phyloP scores from a whole-genome alignment of 2,113 vertebrate species.

The Alaudala cheleensis region DNA sequence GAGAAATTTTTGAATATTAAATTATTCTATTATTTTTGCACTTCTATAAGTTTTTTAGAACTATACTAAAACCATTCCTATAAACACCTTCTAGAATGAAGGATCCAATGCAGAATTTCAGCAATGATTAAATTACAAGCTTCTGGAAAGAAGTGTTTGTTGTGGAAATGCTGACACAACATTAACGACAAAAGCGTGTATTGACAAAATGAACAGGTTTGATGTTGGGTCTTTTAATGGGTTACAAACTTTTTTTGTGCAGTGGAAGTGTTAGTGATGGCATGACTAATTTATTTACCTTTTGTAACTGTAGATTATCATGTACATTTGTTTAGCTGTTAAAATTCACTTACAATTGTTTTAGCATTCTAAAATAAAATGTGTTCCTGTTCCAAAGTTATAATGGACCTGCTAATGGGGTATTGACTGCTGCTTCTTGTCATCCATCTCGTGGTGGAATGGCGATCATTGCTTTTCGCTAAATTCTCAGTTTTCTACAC shows the following conservation, averaged over 20 bases:
- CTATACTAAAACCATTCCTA: background rate
- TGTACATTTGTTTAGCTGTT: constrained; percentile 24
- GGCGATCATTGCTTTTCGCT: constrained; percentile 54
- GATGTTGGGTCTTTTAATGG: constrained; percentile 19
- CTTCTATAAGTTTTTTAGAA: background rate
- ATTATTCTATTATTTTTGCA: background rate
- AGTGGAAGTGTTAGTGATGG: background rate
- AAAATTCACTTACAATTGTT: constrained; percentile 64
- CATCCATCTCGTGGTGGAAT: constrained; percentile 47
- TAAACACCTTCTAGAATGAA: background rate
- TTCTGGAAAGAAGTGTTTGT: background rate
- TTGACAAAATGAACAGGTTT: background rate
- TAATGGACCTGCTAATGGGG: constrained; percentile 68
- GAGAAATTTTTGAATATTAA: background rate
- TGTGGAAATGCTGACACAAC: background rate
- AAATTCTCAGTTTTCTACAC: constrained; percentile 43
- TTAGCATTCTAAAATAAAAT: constrained; percentile 50
- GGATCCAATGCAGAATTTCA: background rate
- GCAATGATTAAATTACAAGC: background rate
- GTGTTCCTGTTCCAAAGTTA: constrained; percentile 45
- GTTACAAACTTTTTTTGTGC: background rate
- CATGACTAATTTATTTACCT: constrained; percentile 54
- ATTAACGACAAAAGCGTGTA: background rate
- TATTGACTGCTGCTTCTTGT: constrained; percentile 67
- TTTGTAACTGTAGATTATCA: constrained; percentile 6